Evolutionary conservation across 2,888 invertebrate genomes (phyloP).

Genomic region (Drosophila prolongata): DNA sequence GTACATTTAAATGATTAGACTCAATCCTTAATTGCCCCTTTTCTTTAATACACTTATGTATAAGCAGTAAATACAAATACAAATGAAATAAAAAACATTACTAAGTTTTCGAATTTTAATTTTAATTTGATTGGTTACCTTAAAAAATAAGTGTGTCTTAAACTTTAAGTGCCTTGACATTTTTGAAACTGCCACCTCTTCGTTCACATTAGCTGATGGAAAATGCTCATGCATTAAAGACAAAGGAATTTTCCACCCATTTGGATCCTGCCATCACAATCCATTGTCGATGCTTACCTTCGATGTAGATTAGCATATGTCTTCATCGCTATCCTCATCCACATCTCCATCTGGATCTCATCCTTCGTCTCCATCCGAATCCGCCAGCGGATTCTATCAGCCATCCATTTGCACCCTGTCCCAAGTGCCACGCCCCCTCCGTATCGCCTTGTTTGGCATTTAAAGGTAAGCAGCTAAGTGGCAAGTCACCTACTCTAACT

Average conservation of each 20-base stretch:
- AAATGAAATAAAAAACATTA: too few relatives aligned
- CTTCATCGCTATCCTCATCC: slow-evolving; percentile 26
- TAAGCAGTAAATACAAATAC: too few relatives aligned
- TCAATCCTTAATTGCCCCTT: too few relatives aligned
- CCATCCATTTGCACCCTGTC: slow-evolving; percentile 32
- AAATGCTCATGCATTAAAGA: slow-evolving; percentile 27
- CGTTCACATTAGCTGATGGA: slow-evolving; percentile 2
- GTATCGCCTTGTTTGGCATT: slow-evolving; percentile 40
- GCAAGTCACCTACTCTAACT: slow-evolving; percentile 25
- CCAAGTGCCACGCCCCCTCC: slow-evolving; percentile 25
- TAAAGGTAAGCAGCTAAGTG: slow-evolving; percentile 61
- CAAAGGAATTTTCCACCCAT: slow-evolving; percentile 25
- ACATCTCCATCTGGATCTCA: slow-evolving; percentile 9
- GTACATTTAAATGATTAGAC: too few relatives aligned
- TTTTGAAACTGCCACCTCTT: neutral
- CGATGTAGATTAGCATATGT: slow-evolving; percentile 40
- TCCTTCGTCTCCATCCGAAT: slow-evolving; percentile 4
- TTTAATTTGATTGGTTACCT: too few relatives aligned
- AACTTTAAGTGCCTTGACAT: neutral
- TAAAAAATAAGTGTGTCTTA: too few relatives aligned
- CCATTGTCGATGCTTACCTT: slow-evolving; percentile 29
- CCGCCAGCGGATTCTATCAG: slow-evolving; percentile 38
- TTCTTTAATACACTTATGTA: too few relatives aligned
- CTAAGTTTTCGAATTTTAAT: too few relatives aligned
- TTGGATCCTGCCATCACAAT: slow-evolving; percentile 14